Conservation (phyloP, 1,140 invertebrate species). For the Lerema accius region DNA sequence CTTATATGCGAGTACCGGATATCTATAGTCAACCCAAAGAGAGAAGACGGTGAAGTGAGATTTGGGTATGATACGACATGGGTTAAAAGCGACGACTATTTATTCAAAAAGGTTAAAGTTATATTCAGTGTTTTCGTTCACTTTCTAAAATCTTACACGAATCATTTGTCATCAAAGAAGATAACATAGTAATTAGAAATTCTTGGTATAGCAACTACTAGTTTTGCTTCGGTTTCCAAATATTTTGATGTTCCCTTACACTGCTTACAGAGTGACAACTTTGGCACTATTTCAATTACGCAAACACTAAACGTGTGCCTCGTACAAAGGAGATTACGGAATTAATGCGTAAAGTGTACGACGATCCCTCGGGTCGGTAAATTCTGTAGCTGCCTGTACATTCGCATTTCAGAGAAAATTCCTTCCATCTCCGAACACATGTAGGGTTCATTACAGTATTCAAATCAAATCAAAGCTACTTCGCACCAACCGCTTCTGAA, state of each 20-base stretch:
- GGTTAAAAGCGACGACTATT: too few relatives aligned
- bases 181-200: constrained; percentile 6
- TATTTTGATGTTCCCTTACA: constrained; percentile 16
- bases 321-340: constrained; percentile 26
- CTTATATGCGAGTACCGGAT: too few relatives aligned
- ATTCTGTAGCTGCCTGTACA: constrained; percentile 7
- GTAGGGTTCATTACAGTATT: constrained; percentile 37
- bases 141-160: too few relatives aligned
- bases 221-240: constrained; percentile 5
- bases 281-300: constrained; percentile 31
- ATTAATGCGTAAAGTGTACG: constrained; percentile 21
- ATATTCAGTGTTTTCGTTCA: too few relatives aligned
- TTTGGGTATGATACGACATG: too few relatives aligned
- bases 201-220: background rate
- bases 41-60: too few relatives aligned
- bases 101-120: too few relatives aligned
- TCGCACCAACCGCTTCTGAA: constrained; percentile 18
- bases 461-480: constrained; percentile 36
- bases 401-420: constrained; percentile 5
- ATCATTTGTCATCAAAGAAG: background rate
- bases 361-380: constrained; percentile 5
- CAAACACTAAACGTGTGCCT: constrained; percentile 27
- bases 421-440: constrained; percentile 17
- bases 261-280: constrained; percentile 19
- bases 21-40: too few relatives aligned